Conservation (phyloP, 2,888 invertebrate species). For the Belgica antarctica region DNA sequence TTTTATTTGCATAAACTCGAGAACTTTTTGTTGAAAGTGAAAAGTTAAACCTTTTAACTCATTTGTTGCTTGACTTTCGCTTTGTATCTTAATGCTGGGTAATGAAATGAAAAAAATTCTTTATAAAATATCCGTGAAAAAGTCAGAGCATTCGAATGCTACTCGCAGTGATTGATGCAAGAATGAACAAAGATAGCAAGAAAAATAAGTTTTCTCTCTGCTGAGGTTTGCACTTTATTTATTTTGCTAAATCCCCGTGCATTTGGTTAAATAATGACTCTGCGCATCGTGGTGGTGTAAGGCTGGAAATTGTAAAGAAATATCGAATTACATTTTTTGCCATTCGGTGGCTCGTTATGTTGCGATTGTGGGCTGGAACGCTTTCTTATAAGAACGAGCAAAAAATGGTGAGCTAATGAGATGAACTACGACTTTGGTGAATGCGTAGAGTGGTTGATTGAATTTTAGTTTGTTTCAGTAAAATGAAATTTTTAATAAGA, state of each 20-base stretch:
- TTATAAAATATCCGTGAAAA: constrained; percentile 18
- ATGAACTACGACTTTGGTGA: too few species aligned
- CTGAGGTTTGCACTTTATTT: constrained; percentile 7
- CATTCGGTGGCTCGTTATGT: too few species aligned
- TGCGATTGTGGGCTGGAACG: too few species aligned
- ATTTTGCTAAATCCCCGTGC: constrained; percentile 15
- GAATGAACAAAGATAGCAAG: constrained; percentile 26
- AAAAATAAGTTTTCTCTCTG: constrained; percentile 5
- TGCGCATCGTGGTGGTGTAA: neutral
- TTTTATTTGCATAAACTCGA: constrained; percentile 33
- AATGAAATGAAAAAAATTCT: constrained; percentile 24
- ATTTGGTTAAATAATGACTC: constrained; percentile 3
- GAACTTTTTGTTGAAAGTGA: constrained; percentile 1
- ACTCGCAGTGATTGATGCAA: constrained; percentile 29
- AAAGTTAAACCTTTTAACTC: neutral
- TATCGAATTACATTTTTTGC: too few species aligned
- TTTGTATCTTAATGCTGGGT: constrained; percentile 11
- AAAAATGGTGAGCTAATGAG: too few species aligned
- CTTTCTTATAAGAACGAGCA: too few species aligned
- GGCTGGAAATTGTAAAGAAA: too few species aligned
- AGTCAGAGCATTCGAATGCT: neutral
- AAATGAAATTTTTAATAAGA: too few species aligned
- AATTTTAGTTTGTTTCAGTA: too few species aligned
- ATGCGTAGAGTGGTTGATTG: too few species aligned
- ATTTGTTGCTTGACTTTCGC: constrained; percentile 16